phyloP scores from a whole-genome alignment of 2,113 vertebrate species.

The Aegotheles bennettii region DNA sequence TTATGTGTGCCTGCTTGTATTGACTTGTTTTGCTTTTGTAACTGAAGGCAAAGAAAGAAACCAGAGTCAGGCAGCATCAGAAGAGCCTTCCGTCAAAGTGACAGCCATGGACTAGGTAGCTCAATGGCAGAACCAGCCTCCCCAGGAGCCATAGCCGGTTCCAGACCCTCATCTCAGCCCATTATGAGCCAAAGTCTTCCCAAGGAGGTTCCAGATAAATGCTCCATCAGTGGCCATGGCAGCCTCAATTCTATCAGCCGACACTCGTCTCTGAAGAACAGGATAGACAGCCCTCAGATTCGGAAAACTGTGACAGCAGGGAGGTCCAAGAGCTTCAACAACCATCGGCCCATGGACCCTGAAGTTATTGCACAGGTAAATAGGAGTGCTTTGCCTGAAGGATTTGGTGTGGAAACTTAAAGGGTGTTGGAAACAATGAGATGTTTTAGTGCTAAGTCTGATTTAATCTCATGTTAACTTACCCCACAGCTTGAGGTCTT shows the following conservation, averaged over 20 bases:
- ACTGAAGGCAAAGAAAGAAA: constrained; percentile 89
- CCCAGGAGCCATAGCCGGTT: constrained; percentile 76
- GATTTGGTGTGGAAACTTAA: rapidly evolving
- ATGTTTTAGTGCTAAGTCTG: neutral
- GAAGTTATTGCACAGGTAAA: constrained; percentile 91
- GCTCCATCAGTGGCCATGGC: constrained; percentile 89
- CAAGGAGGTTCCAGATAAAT: constrained; percentile 90
- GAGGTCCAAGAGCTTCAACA: constrained; percentile 98
- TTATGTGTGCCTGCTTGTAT: constrained; percentile 33
- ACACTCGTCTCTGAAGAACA: constrained; percentile 93
- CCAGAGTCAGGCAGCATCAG: constrained; percentile 89
- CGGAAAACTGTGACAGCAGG: constrained; percentile 86
- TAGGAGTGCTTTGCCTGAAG: neutral
- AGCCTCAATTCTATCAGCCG: constrained; percentile 95
- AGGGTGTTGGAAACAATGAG: neutral
- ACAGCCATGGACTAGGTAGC: constrained; percentile 77
- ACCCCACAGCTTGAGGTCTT: neutral
- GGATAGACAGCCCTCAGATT: constrained; percentile 93
- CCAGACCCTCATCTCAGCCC: constrained; percentile 86
- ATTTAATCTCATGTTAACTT: rapidly evolving
- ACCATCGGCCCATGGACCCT: constrained; percentile 92
- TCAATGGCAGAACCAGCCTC: constrained; percentile 72
- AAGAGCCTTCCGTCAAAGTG: constrained; percentile 86
- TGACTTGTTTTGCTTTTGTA: constrained; percentile 74
- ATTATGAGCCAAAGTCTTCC: constrained; percentile 82